Conservation (phyloP, 2,888 invertebrate genomes). For the Drosophila rubida region DNA sequence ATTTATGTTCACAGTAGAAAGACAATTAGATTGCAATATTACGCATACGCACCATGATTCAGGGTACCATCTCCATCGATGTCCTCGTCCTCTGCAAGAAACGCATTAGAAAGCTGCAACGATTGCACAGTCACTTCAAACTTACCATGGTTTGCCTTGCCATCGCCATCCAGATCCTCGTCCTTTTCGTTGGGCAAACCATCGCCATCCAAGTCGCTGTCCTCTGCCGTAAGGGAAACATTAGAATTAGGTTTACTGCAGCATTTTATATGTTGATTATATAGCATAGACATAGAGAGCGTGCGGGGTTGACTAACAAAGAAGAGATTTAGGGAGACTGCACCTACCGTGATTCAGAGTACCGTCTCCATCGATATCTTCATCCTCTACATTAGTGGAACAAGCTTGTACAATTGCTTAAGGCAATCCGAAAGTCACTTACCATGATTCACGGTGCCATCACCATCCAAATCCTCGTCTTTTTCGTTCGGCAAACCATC, state of each 20-base stretch:
- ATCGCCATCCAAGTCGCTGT: constrained; percentile 84
- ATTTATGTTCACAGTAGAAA: constrained; percentile 45
- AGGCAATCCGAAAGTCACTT: neutral
- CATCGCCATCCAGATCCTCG: constrained; percentile 76
- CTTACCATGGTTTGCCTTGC: constrained; percentile 77
- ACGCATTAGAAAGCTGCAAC: neutral
- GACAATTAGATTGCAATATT: neutral
- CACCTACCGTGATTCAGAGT: constrained; percentile 74
- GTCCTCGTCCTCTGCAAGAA: constrained; percentile 61
- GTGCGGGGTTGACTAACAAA: neutral
- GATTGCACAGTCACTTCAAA: neutral
- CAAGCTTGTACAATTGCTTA: constrained; percentile 4
- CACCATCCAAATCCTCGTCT: constrained; percentile 75
- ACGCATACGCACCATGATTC: constrained; percentile 62
- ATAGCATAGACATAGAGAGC: neutral
- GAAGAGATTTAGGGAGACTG: neutral
- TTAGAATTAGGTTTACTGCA: neutral
- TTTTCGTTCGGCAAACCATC: constrained; percentile 69
- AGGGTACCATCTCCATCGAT: constrained; percentile 68
- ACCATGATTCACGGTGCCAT: constrained; percentile 82
- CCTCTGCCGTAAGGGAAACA: constrained; percentile 70
- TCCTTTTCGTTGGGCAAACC: constrained; percentile 79
- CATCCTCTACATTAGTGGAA: constrained; percentile 59
- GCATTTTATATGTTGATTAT: neutral
- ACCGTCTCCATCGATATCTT: constrained; percentile 77